Percentiles rank a stretch among this genome's conserved stretches.
phyloP scores from a whole-genome alignment of 2,113 vertebrate species.

The Rattus norvegicus region GRCr8 NC_086022.1:70666001-70666500 shows the following conservation, averaged over 20 bases:
- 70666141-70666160: not conserved
- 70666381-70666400: not conserved
- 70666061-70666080: not conserved
- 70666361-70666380: slow-evolving; percentile 42
- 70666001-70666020: not conserved
- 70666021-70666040: not conserved
- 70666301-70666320: slow-evolving; percentile 75
- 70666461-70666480: not conserved
- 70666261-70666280: not conserved
- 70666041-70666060: no score
- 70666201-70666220: not conserved
- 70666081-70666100: not conserved
- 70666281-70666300: slow-evolving; percentile 21
- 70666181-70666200: not conserved
- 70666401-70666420: not conserved
- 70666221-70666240: not conserved
- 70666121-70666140: not conserved
- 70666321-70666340: slow-evolving; percentile 72
- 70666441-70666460: not conserved
- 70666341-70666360: slow-evolving; percentile 65
- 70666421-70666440: not conserved
- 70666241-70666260: not conserved
- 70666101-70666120: not conserved
- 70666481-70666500: not conserved
- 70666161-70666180: not conserved